A percentile compares a stretch with the other conserved stretches of the same genome.
Conservation (phyloP, 2,888 invertebrate species). For the Patella caerulea region DNA sequence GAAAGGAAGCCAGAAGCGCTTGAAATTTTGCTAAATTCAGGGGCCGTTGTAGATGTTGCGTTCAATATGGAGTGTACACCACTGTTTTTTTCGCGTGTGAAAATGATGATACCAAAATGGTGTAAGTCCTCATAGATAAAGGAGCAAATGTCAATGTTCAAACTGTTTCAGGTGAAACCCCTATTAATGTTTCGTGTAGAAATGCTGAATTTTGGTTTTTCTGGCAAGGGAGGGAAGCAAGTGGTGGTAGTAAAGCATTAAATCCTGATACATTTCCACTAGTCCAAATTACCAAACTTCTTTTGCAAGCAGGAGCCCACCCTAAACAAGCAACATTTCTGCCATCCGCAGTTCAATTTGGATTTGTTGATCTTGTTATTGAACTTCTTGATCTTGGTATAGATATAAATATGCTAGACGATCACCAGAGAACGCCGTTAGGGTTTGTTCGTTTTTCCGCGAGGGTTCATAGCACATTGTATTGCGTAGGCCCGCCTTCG, state of each 20-base stretch:
- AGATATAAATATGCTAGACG: slow-evolving; percentile 64
- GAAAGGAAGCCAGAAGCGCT: slow-evolving; percentile 45
- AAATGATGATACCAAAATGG: slow-evolving; percentile 53
- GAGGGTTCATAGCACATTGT: slow-evolving; percentile 49
- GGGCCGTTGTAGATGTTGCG: slow-evolving; percentile 48
- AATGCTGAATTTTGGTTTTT: slow-evolving; percentile 64
- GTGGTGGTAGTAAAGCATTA: slow-evolving; percentile 27
- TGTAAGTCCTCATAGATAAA: slow-evolving; percentile 45
- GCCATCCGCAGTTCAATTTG: slow-evolving; percentile 59
- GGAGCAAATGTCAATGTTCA: slow-evolving; percentile 56
- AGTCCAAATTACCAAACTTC: slow-evolving; percentile 54
- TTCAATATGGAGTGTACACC: slow-evolving; percentile 59
- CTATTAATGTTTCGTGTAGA: slow-evolving; percentile 58
- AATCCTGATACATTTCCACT: slow-evolving; percentile 55
- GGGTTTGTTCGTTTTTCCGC: slow-evolving; percentile 58
- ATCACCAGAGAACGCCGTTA: slow-evolving; percentile 60
- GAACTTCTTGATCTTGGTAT: slow-evolving; percentile 61
- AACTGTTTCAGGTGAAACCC: slow-evolving; percentile 55
- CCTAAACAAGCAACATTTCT: slow-evolving; percentile 58
- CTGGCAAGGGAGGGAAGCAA: slow-evolving; percentile 50
- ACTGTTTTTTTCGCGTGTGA: slow-evolving; percentile 59
- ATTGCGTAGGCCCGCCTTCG: too few species aligned
- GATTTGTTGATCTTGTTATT: slow-evolving; percentile 50
- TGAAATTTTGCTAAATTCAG: slow-evolving; percentile 43
- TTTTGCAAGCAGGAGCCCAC: slow-evolving; percentile 57